phyloP scores from a whole-genome alignment of 2,797 vertebrate species.

The Clarias platycephalus region DNA sequence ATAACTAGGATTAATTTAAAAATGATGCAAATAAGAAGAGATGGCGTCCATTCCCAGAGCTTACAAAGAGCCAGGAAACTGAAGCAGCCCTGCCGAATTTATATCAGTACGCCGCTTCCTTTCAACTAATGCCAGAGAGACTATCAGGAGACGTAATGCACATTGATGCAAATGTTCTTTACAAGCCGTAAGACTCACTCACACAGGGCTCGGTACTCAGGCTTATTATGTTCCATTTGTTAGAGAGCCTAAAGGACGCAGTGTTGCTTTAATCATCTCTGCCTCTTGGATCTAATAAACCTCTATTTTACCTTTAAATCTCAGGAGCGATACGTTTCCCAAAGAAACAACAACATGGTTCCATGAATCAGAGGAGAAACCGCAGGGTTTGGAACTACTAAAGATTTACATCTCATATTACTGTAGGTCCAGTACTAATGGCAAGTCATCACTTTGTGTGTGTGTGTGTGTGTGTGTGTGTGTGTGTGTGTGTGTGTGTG shows the following conservation, averaged over 20 bases:
- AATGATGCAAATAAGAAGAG: conserved; percentile 25
- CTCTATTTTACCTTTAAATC: neutral
- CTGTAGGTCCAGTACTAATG: neutral
- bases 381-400: neutral
- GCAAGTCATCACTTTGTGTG: neutral
- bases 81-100: neutral
- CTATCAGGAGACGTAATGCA: neutral
- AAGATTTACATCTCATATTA: neutral
- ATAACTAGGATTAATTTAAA: conserved; percentile 38
- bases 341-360: neutral
- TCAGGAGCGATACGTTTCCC: neutral
- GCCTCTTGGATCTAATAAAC: neutral
- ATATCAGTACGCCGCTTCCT: neutral
- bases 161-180: neutral
- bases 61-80: neutral
- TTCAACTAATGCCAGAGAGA: neutral
- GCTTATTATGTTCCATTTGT: neutral
- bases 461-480: neutral
- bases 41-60: neutral
- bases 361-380: neutral
- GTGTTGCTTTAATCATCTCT: neutral
- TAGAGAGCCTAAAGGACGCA: neutral
- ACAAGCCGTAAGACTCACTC: neutral
- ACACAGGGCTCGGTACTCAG: neutral
- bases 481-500: no score